Conservation (phyloP, 1,140 invertebrate genomes). For the Bilobella aurantiaca region DNA sequence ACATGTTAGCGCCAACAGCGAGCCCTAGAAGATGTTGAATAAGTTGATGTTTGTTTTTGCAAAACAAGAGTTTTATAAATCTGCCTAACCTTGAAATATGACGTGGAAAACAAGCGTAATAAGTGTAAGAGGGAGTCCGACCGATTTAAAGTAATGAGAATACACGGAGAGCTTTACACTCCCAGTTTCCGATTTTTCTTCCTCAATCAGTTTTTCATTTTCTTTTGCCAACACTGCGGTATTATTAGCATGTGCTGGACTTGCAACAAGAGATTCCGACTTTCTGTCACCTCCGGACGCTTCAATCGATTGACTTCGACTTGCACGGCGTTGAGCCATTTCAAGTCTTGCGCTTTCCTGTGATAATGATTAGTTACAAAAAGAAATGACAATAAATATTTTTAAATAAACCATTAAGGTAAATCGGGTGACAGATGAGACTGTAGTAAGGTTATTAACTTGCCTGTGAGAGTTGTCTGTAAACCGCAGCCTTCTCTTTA, state of each 20-base stretch:
- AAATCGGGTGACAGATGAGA: neutral
- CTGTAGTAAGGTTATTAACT: too few relatives aligned
- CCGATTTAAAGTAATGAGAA: constrained; percentile 43
- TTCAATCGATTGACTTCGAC: neutral
- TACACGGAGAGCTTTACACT: constrained; percentile 47
- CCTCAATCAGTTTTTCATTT: constrained; percentile 30
- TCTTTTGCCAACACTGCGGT: constrained; percentile 39
- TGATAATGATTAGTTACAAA: neutral
- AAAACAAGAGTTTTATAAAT: neutral
- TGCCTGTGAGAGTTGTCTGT: too few relatives aligned
- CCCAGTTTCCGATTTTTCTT: constrained; percentile 44
- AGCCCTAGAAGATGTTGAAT: constrained; percentile 47
- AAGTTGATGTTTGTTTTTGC: neutral
- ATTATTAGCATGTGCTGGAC: neutral
- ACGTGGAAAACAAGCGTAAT: constrained; percentile 63
- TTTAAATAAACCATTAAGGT: neutral
- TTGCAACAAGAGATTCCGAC: too few relatives aligned
- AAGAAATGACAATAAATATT: neutral
- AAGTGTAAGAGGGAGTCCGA: constrained; percentile 53
- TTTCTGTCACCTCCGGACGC: too few relatives aligned
- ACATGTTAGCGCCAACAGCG: constrained; percentile 28
- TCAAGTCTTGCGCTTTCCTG: too few relatives aligned
- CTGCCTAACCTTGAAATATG: constrained; percentile 25
- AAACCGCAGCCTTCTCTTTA: too few relatives aligned
- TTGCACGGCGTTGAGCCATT: neutral